phyloP scores from a whole-genome alignment of 2,113 vertebrate genomes.

The Rafetus swinhoei region DNA sequence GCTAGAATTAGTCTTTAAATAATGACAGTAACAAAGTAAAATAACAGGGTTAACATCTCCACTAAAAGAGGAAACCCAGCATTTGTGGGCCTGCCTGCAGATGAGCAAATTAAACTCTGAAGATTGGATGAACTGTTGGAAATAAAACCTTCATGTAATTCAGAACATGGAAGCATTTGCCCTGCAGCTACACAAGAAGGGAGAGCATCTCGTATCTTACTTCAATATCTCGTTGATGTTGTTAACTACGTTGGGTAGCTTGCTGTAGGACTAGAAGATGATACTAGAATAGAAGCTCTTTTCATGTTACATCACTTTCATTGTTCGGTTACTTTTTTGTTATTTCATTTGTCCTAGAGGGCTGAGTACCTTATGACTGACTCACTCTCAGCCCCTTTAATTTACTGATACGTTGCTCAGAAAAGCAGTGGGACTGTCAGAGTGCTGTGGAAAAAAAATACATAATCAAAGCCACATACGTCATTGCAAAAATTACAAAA shows the following conservation, averaged over 20 bases:
- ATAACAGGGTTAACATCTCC: conserved; percentile 41
- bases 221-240: not conserved
- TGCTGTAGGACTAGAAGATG: accelerated
- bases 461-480: not conserved
- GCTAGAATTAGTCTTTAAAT: conserved; percentile 67
- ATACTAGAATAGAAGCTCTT: not conserved
- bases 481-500: not conserved
- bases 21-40: conserved; percentile 62
- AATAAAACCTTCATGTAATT: not conserved
- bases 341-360: not conserved
- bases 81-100: not conserved
- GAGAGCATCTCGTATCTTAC: not conserved
- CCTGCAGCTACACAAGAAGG: not conserved
- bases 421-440: not conserved
- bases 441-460: not conserved
- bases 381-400: not conserved
- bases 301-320: not conserved
- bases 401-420: not conserved
- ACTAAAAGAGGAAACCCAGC: not conserved
- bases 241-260: not conserved
- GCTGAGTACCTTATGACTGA: not conserved
- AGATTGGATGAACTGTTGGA: not conserved
- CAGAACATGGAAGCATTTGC: not conserved
- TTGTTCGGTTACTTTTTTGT: not conserved
- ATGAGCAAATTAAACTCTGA: conserved; percentile 27